Evolutionary conservation across 2,888 invertebrate species (phyloP).

Genomic region (Netelia virgata): DNA sequence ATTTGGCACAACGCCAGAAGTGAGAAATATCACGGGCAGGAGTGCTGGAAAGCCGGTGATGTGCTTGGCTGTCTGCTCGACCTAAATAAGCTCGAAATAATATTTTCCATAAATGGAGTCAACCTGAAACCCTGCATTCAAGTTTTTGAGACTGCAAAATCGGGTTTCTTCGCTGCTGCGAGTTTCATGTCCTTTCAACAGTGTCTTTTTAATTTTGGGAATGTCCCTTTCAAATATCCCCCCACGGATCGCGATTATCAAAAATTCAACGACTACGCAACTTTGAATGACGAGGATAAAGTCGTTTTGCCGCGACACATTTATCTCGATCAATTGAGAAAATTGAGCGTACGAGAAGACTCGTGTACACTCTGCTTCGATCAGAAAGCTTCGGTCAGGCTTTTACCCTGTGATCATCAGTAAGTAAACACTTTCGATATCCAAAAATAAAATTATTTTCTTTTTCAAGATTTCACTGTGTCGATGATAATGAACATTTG

Average conservation of each 20-base stretch:
- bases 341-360: constrained; percentile 92
- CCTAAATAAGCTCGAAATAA: constrained; percentile 89
- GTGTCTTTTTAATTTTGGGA: constrained; percentile 96
- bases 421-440: constrained; percentile 83
- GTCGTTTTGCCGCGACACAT: constrained; percentile 94
- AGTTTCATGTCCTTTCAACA: constrained; percentile 99
- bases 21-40: constrained; percentile 86
- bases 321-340: constrained; percentile 90
- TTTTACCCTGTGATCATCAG: constrained; percentile 94
- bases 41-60: constrained; percentile 94
- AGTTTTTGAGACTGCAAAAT: constrained; percentile 92
- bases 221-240: constrained; percentile 91
- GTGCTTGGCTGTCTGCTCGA: constrained; percentile 94
- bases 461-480: too few species aligned
- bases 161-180: constrained; percentile 97
- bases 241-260: constrained; percentile 89
- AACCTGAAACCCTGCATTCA: constrained; percentile 89
- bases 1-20: constrained; percentile 96
- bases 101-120: constrained; percentile 94
- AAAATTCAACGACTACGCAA: constrained; percentile 92
- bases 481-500: background rate
- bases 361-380: constrained; percentile 96
- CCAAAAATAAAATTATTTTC: constrained; percentile 67
- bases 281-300: constrained; percentile 92
- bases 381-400: constrained; percentile 90